These are phyloP conservation scores for Sipha flava DNA, from an alignment of 1,140 invertebrate genomes.

Conservation along the genomic window DNA sequence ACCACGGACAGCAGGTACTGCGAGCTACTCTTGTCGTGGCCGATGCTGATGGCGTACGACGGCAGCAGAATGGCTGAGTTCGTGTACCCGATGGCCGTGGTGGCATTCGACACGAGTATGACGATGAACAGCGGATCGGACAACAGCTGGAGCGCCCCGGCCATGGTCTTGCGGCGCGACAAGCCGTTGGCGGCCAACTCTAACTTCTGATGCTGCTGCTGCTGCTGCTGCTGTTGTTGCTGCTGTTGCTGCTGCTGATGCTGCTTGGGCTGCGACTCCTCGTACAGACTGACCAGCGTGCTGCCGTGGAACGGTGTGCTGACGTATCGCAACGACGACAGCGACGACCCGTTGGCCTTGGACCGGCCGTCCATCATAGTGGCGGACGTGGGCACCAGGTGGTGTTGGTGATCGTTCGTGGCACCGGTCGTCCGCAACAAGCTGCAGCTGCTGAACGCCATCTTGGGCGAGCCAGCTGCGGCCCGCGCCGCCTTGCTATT, in stretches of 20 bases:
- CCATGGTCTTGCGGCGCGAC: background rate
- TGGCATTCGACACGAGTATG: conserved; percentile 71
- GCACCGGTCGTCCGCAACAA: conserved; percentile 29
- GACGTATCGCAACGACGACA: conserved; percentile 71
- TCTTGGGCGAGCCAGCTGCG: background rate
- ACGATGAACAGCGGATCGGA: conserved; percentile 71
- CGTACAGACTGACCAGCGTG: conserved; percentile 65
- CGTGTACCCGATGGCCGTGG: conserved; percentile 74
- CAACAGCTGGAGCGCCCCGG: conserved; percentile 51
- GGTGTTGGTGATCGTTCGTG: background rate
- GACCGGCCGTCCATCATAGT: conserved; percentile 22
- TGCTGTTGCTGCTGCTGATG: background rate
- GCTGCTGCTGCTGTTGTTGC: background rate
- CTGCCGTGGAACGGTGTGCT: conserved; percentile 75
- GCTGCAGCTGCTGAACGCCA: conserved; percentile 35
- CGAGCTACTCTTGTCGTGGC: conserved; percentile 58
- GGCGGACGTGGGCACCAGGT: background rate
- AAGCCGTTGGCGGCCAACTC: background rate
- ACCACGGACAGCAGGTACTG: conserved; percentile 68
- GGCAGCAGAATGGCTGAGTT: conserved; percentile 75
- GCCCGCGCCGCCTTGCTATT: background rate
- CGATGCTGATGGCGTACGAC: conserved; percentile 58
- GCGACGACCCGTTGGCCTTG: conserved; percentile 43
- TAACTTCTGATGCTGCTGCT: background rate
- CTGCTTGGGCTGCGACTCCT: conserved; percentile 57